phyloP scores from a whole-genome alignment of 2,888 invertebrate genomes.

The Patella caerulea region DNA sequence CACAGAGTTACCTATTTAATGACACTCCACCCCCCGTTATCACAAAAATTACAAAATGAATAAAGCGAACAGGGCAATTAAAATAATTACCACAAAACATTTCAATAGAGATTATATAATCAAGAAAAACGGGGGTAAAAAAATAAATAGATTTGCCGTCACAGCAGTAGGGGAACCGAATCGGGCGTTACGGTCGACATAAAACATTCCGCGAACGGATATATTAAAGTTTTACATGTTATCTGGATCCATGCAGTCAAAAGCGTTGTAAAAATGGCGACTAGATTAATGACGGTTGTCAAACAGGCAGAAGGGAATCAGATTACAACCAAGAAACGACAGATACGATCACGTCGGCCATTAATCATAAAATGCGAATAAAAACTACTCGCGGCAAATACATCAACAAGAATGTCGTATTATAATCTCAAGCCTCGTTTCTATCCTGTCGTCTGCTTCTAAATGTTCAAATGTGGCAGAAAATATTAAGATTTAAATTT shows the following conservation, averaged over 20 bases:
- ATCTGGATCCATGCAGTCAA: too few relatives aligned
- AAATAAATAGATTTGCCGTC: too few relatives aligned
- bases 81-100: slow-evolving; percentile 5
- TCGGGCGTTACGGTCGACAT: too few relatives aligned
- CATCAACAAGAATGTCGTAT: slow-evolving; percentile 6
- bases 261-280: too few relatives aligned
- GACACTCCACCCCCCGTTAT: slow-evolving; percentile 9
- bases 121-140: background rate
- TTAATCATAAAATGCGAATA: background rate
- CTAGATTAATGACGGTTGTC: background rate
- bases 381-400: slow-evolving; percentile 3
- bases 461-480: background rate
- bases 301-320: background rate
- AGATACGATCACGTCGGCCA: too few relatives aligned
- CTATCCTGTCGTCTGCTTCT: background rate
- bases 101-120: slow-evolving; percentile 4
- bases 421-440: background rate
- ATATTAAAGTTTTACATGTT: too few relatives aligned
- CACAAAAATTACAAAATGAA: background rate
- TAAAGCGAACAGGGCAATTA: background rate
- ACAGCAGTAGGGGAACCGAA: too few relatives aligned
- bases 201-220: too few relatives aligned
- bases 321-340: background rate
- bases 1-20: background rate
- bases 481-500: too few relatives aligned